These are phyloP conservation scores for Pachyuromys duprasi DNA, from an alignment of 2,797 vertebrate species.

Conservation along the genomic window DNA sequence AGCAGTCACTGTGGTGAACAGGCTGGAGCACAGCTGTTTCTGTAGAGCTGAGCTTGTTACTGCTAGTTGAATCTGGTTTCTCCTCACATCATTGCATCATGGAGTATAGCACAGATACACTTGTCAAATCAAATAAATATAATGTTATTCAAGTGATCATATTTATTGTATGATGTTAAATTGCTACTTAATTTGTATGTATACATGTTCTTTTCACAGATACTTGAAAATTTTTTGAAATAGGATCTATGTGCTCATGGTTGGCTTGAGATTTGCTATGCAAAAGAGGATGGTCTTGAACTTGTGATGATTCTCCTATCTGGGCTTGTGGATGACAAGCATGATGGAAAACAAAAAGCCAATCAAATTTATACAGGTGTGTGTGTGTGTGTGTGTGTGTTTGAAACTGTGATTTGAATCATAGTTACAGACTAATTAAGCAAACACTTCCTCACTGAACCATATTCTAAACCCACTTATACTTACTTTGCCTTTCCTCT, in stretches of 20 bases:
- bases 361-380: not conserved
- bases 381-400: not conserved
- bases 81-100: constrained; percentile 6
- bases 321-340: not conserved
- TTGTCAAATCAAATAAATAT: constrained; percentile 63
- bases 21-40: constrained; percentile 17
- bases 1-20: constrained; percentile 32
- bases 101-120: not conserved
- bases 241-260: too few relatives aligned
- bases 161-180: not conserved
- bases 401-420: not conserved
- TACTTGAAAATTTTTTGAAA: not conserved
- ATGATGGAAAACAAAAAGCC: not conserved
- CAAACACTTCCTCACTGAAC: not conserved
- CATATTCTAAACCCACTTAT: not conserved
- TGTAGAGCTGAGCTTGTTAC: not conserved
- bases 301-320: not conserved
- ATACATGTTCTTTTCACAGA: constrained; percentile 1
- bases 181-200: constrained; percentile 16
- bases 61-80: constrained; percentile 42
- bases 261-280: not conserved
- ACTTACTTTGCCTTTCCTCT: not conserved
- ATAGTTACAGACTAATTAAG: too few relatives aligned
- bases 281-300: not conserved
- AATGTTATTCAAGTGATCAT: constrained; percentile 38